Base-by-base conservation (phyloP, 1,140 invertebrate species). In the Lineus longissimus region DNA sequence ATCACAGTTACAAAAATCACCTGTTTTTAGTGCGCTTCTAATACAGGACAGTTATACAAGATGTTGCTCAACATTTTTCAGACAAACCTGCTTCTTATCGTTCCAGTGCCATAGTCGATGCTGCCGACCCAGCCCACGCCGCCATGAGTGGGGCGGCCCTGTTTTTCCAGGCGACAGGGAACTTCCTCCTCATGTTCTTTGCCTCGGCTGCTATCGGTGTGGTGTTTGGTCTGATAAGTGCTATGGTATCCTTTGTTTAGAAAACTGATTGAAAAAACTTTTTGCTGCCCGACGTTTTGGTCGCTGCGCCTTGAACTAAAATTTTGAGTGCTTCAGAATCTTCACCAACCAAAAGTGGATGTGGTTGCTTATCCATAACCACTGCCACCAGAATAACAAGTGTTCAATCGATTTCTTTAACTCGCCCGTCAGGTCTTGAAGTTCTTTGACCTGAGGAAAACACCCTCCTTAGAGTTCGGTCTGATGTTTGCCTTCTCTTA, bases 401-500 rank as follows among this genome's bases (percentile, higher is more conserved):
- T n/a, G n/a, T n/a, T n/a, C n/a, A n/a, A n/a, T n/a, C 33, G 4
- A 15, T 45, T 29, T 62, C 64, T 55, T 68, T 71, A 59, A 70
- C 30, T 67, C 36, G 6, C 33, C 15, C 66, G 54, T 54, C 67
- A 86, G 79, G 71, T 87, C 36, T 85, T 98, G 27, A 99, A 99
- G 84, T 93, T 98, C 84, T 88, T 98, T 66, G 94, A 99, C 84
- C 84, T 99, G 17, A 85, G 96, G 41, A 97, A 97, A 82, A 97
- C 98, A 84, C 97, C 97, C 0, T 98, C 95, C 6, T 83, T 99
- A 41, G 97, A 99, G 83, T 96, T 99, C 86, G 95, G 93, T 36
- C 91, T 99, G 83, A 97, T 99, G 91, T 83, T 99, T 22, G 93
- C 98, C 15, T 98, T 99, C 75, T 96, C 95, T 17, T 99, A 99